Evolutionary conservation across 1,140 invertebrate species (phyloP), one percentile per base, ranked within the genome.

Genomic region (Tribolium madens): DNA sequence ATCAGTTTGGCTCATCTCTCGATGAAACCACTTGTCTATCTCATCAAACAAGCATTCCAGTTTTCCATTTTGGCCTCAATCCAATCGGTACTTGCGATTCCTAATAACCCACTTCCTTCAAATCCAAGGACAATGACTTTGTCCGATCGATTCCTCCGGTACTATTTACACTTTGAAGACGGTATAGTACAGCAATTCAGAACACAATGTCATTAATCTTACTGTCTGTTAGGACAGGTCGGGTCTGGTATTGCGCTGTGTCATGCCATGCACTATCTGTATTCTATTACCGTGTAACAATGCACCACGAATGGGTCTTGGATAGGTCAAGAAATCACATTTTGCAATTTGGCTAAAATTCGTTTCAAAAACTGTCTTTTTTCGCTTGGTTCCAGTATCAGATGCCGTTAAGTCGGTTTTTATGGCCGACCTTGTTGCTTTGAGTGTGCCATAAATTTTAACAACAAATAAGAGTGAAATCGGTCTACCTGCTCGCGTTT

Each of bases 181-280:
- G 21, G 42, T 50, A 48, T 52, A 73, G 26, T 52, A 52, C 71
- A 73, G 46, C 48, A 53, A 74, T 53, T 72, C 52, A 73, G 68
- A 72, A 80, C 46, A 53, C 76, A 73, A 75, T 78, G 75, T 78
- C 79, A 80, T 80, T 80, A 80, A 80, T 80, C 79, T 80, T 80
- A 48, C 70, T 47, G 77, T 76, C 53, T 76, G 79, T 78, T 80
- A 60, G 47, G 79, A 75, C 47, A 80, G 79, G 79, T 80, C 79
- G 70, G 71, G 68, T 36, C 42, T 60, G 47, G 69, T 48, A 79
- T 80, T 80, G 74, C 77, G 79, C 79, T 80, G 77, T 78, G 79
- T 80, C 79, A 80, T 80, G 79, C 75, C 72, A 79, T 75, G 42
- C 75, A 77, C 71, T 76, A 79, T 79, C 78, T 79, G 57, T 57